Evolutionary conservation across 2,797 vertebrate species (phyloP).

Genomic region (Poeciliopsis turneri): DNA sequence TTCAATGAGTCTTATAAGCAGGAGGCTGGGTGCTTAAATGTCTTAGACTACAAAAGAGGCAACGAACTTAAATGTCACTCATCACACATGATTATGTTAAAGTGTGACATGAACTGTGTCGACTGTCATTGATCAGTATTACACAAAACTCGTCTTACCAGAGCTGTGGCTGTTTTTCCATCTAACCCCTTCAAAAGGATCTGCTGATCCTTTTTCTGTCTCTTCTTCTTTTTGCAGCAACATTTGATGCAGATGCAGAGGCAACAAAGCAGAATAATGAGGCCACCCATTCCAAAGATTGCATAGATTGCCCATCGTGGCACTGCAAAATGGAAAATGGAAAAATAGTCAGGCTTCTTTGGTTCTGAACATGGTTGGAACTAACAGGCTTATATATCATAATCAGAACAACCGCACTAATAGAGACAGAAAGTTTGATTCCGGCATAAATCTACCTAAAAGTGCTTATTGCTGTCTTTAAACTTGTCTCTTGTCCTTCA

Average conservation of each 20-base stretch:
- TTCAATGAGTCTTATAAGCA: not conserved
- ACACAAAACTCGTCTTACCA: conserved; percentile 72
- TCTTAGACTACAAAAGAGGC: too few relatives aligned
- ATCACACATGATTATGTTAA: not conserved
- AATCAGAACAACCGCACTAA: not conserved
- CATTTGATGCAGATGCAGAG: conserved; percentile 80
- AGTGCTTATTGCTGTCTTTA: not conserved
- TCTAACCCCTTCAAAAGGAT: conserved; percentile 67
- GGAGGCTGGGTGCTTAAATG: not conserved
- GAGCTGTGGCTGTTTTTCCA: conserved; percentile 67
- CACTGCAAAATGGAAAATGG: conserved; percentile 74
- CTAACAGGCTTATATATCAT: not conserved
- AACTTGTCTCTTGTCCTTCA: not conserved
- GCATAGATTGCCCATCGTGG: conserved; percentile 83
- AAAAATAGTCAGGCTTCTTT: not conserved
- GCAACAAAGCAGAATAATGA: conserved; percentile 77
- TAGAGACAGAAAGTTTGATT: not conserved
- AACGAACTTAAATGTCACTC: too few relatives aligned
- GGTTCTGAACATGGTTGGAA: not conserved
- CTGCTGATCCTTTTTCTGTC: conserved; percentile 73
- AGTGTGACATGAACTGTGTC: not conserved
- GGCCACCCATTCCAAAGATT: conserved; percentile 57
- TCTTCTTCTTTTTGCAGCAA: conserved; percentile 70
- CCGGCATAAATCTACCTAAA: not conserved
- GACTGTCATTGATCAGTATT: not conserved